phyloP scores from a whole-genome alignment of 2,888 invertebrate genomes.

The Trissolcus japonicus region DNA sequence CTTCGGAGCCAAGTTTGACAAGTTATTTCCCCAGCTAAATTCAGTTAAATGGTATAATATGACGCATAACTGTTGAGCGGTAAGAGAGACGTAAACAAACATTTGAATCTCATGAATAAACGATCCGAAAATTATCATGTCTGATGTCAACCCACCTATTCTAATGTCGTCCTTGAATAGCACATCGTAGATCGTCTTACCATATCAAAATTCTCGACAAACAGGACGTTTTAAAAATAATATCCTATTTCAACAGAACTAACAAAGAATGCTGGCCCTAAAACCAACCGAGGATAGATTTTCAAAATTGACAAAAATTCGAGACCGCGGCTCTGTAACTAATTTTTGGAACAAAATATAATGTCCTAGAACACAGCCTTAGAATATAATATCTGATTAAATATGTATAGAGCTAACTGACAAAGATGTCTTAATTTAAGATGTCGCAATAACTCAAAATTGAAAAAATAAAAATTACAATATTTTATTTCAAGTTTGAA shows the following conservation, averaged over 20 bases:
- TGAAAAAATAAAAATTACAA: no score
- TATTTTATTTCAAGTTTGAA: no score
- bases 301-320: not conserved
- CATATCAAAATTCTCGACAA: conserved; percentile 13
- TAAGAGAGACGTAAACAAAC: conserved; percentile 19
- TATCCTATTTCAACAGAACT: conserved; percentile 32
- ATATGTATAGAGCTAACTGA: no score
- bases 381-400: no score
- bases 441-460: no score
- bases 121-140: not conserved
- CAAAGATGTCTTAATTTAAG: no score
- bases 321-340: no score
- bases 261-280: not conserved
- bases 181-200: conserved; percentile 32
- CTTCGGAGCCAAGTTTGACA: conserved; percentile 6
- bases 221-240: conserved; percentile 17
- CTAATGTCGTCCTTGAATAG: conserved; percentile 17
- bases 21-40: conserved; percentile 16
- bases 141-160: conserved; percentile 3
- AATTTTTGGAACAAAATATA: no score
- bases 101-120: conserved; percentile 9
- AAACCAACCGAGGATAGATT: not conserved
- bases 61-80: conserved; percentile 11
- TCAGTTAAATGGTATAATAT: conserved; percentile 5
- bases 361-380: no score